phyloP scores from a whole-genome alignment of 2,888 invertebrate genomes.

The Sthenelais limicola region DNA sequence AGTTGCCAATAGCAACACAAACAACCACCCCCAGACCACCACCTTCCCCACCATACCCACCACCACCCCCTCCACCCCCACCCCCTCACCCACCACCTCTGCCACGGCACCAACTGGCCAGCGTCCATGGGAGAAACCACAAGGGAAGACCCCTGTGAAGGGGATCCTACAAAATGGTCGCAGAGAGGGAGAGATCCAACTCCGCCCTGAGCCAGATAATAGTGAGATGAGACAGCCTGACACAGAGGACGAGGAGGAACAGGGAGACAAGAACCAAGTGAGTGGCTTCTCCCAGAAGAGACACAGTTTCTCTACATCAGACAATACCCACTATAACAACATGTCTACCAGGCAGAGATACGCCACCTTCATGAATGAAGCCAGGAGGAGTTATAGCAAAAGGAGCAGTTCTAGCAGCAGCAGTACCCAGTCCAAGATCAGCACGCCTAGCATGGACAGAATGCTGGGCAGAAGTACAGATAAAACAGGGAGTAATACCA shows the following conservation, averaged over 20 bases:
- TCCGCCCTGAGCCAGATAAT: conserved; percentile 16
- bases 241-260: background rate
- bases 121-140: background rate
- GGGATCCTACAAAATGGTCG: conserved; percentile 32
- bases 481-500: no score
- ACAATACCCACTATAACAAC: no score
- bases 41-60: background rate
- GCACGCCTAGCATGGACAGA: no score
- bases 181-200: conserved; percentile 15
- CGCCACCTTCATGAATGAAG: no score
- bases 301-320: background rate
- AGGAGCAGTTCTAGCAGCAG: no score
- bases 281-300: background rate
- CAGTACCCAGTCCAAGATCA: no score
- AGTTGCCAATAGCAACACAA: background rate
- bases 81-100: background rate
- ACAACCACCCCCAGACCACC: background rate
- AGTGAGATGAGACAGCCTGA: conserved; percentile 16
- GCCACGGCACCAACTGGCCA: background rate
- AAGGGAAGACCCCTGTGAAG: conserved; percentile 8
- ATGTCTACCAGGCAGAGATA: no score
- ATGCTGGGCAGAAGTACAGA: no score
- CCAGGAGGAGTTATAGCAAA: no score
- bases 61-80: background rate
- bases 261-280: no score